These are phyloP conservation scores for Orius insidiosus DNA, from an alignment of 1,140 invertebrate genomes.

Conservation along the genomic window DNA sequence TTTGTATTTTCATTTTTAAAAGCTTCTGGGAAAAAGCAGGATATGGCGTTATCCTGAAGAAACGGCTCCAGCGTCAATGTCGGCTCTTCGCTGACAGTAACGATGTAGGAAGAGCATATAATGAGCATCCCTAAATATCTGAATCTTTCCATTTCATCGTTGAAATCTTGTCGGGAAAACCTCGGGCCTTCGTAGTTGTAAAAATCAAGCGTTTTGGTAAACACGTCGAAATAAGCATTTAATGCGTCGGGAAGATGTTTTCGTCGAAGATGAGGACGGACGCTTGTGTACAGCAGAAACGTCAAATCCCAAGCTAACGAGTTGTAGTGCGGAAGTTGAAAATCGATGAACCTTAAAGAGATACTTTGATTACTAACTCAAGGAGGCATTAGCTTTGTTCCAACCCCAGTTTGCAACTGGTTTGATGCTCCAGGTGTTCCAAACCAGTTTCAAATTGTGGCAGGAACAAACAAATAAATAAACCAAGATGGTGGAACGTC, in stretches of 20 bases:
- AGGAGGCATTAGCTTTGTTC: too few relatives aligned
- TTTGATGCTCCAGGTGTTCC: too few relatives aligned
- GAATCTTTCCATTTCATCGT: background rate
- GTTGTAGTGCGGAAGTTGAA: constrained; percentile 11
- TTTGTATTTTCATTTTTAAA: constrained; percentile 3
- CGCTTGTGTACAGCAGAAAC: constrained; percentile 3
- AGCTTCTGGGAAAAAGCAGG: background rate
- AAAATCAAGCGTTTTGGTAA: too few relatives aligned
- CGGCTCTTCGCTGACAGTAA: too few relatives aligned
- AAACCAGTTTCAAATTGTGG: too few relatives aligned
- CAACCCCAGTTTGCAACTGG: too few relatives aligned
- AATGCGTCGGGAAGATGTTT: too few relatives aligned
- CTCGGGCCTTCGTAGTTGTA: background rate
- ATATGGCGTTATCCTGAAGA: background rate
- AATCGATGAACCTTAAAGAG: constrained; percentile 8
- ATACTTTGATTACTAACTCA: background rate
- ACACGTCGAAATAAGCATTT: too few relatives aligned
- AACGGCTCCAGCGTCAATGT: background rate
- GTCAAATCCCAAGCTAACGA: constrained; percentile 4
- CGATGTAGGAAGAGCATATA: background rate
- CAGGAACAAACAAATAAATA: too few relatives aligned
- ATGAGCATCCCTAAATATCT: background rate
- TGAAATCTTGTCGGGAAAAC: background rate
- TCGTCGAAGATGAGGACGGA: too few relatives aligned
- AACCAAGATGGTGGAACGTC: too few relatives aligned